A percentile compares a stretch with the other conserved stretches of the same genome.
Evolutionary conservation across 2,797 vertebrate species (phyloP).

Genomic region (Clarias pachynema): DNA sequence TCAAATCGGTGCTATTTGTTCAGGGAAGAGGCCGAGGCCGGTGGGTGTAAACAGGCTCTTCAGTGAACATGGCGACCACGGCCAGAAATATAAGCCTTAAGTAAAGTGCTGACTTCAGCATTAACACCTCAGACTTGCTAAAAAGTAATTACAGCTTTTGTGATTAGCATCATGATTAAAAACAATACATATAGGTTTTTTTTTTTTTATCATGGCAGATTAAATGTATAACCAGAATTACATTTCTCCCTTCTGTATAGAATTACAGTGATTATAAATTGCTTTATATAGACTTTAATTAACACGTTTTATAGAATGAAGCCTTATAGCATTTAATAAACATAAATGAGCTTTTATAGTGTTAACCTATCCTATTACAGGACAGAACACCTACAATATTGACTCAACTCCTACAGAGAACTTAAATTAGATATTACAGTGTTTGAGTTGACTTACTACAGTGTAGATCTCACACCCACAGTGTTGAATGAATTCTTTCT

Average conservation of each 20-base stretch:
- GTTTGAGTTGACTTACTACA: background rate
- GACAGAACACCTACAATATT: background rate
- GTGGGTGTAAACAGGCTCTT: conserved; percentile 31
- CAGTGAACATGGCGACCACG: conserved; percentile 21
- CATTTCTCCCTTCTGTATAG: no score
- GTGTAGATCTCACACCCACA: background rate
- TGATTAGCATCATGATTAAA: background rate
- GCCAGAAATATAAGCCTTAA: conserved; percentile 2
- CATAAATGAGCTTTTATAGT: background rate
- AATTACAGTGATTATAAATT: background rate
- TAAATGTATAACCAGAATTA: background rate
- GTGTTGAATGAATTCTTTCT: background rate
- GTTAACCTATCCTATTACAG: background rate
- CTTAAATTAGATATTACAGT: background rate
- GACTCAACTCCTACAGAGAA: background rate
- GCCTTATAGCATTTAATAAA: background rate
- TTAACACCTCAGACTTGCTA: background rate
- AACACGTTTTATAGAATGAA: background rate
- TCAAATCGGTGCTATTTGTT: conserved; percentile 44
- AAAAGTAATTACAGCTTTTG: background rate
- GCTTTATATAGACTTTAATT: background rate
- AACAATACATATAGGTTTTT: background rate
- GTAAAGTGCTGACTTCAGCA: conserved; percentile 8
- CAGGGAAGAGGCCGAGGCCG: conserved; percentile 17
- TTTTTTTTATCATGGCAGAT: background rate